Base-by-base conservation (phyloP, 2,113 vertebrate genomes). In the Marmota flaviventris region DNA sequence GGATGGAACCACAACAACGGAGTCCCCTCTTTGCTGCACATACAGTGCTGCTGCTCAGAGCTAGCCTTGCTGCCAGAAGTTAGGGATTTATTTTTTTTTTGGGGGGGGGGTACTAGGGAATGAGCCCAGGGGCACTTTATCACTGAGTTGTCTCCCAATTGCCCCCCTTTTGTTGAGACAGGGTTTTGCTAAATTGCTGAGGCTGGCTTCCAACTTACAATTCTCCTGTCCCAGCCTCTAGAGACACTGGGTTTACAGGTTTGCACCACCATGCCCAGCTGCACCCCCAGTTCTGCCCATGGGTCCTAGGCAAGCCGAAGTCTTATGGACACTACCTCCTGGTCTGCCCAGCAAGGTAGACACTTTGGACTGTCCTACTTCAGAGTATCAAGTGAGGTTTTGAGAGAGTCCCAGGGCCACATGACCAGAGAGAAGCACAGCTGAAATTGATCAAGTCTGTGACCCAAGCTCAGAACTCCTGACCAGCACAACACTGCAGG, bases 1-100 rank as follows among this genome's bases (percentile, higher is more conserved):
- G 8, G 29, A 18, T 53, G 8, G 45, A 82, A 77, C 17, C 20
- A 65, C 42, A 65, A 58, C 20, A 12, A 67, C 11, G 2, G 32
- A 37, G 16, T 56, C 53, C 6, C 16, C 34, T 81, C 7, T 51
- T 51, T 13, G 12, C 29, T n/a, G n/a, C 27, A n/a, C 45, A 83
- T 18, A 0, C 2, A 79, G 34, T 17, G 8, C 56, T 14, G 0
- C 0, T 5, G 27, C 13, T n/a, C 72, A 22, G 17, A 58, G 56
- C 6, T 58, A 14, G 18, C 4, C 20, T 22, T 58, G 51, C 51
- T 53, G 56, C 20, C 56, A 8, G 1, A 58, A 58, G 20, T 58
- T 8, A 20, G 18, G 56, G 56, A 17, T 24, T 20, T 18, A 0
- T 58, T 20, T 22, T 22, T 63, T 63, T 24, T 27, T 63, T 58